Base-by-base conservation (phyloP, 2,797 vertebrate species). In the Poecilia gillii region DNA sequence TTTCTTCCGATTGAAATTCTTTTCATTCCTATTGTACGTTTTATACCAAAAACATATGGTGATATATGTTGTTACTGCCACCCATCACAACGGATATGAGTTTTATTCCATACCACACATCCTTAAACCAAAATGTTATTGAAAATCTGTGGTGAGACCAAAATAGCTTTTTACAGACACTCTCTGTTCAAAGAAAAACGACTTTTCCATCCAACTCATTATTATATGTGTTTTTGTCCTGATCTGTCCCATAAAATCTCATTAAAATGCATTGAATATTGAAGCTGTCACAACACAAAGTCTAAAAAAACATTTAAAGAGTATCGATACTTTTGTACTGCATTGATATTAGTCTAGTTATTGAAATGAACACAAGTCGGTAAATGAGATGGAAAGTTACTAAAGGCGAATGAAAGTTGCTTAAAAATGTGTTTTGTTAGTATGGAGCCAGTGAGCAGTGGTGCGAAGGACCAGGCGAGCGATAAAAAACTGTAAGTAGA, bases 401-500 rank as follows among this genome's bases (percentile, higher is more conserved):
- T 7, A 73, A 72, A 25, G 43, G 18, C 73, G 62, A 53, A 51
- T 46, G 12, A 13, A 73, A 59, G 51, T 77, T n/a, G 0, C 81
- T 6, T 68, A 3, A 49, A 28, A 74, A 43, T 49, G 36, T 86
- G 25, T 72, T 72, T 74, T 12, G 49, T 16, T 20, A 90, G 84
- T 5, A 62, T 92, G 20, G 64, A 39, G 39, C 64, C 18, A 66
- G 68, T 81, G 49, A 5, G 0, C 36, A 41, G 9, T n/a, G 12
- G 12, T 13, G 36, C 33, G 14, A 41, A 87, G 77, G 78, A 73
- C 49, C 83, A 84, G 41, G 82, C 73, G 47, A 81, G 88, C 9
- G 85, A 88, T 1, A 70, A 47, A 45, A 84, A 86, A 41, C 8
- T 5, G 64, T 68, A 89, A 93, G 93, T 85, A 91, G 20, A 41